Evolutionary conservation across 2,113 vertebrate genomes (phyloP).

Genomic region (Varanus salvator): DNA sequence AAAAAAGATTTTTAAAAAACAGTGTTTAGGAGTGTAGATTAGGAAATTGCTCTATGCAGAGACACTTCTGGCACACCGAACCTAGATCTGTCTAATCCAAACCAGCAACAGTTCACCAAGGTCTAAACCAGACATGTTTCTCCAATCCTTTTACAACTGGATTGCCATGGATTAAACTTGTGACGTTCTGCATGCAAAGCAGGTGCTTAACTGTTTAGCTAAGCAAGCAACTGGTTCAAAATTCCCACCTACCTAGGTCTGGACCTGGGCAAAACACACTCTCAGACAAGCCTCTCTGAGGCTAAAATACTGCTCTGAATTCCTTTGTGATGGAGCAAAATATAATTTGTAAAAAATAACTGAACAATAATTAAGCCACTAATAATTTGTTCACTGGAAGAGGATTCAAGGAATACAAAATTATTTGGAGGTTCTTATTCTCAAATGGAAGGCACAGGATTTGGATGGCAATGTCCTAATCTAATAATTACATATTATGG

Average conservation of each 20-base stretch:
- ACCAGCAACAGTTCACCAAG: not conserved
- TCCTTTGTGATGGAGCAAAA: not conserved
- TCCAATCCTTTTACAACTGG: not conserved
- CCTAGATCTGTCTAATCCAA: not conserved
- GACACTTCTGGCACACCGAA: not conserved
- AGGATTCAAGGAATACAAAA: not conserved
- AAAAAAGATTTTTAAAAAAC: constrained; percentile 43
- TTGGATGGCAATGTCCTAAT: not conserved
- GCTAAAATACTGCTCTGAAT: too few relatives aligned
- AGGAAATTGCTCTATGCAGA: not conserved
- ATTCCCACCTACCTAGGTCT: not conserved
- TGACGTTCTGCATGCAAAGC: not conserved
- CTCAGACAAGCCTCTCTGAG: not conserved
- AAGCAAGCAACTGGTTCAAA: not conserved
- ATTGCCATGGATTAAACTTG: not conserved
- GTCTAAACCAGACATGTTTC: not conserved
- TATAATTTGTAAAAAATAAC: not conserved
- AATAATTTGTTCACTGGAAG: not conserved
- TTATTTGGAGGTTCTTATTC: not conserved
- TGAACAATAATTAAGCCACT: not conserved
- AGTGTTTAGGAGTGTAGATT: not conserved
- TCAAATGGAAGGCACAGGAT: not conserved
- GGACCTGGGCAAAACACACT: not conserved
- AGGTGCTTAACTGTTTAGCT: not conserved
- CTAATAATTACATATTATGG: too few relatives aligned